phyloP scores from a whole-genome alignment of 1,140 invertebrate genomes.

The Achroia grisella region DNA sequence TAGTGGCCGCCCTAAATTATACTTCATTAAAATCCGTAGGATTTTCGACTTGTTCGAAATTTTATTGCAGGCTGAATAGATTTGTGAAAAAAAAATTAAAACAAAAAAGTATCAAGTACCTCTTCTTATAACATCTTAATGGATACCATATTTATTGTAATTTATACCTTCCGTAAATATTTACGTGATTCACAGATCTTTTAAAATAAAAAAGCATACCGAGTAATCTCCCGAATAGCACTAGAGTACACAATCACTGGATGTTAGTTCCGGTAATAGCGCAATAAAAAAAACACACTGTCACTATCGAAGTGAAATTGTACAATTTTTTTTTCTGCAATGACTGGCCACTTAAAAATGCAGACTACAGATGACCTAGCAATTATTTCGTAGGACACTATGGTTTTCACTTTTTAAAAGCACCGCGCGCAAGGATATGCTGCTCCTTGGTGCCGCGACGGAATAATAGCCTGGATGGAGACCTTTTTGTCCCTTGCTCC shows the following conservation, averaged over 20 bases:
- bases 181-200: slow-evolving; percentile 1
- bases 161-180: too few relatives aligned
- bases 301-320: slow-evolving; percentile 23
- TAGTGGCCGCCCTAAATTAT: too few relatives aligned
- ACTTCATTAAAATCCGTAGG: too few relatives aligned
- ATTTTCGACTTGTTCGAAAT: too few relatives aligned
- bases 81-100: neutral
- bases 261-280: slow-evolving; percentile 1
- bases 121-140: too few relatives aligned
- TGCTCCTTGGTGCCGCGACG: slow-evolving; percentile 16
- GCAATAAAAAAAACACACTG: slow-evolving; percentile 17
- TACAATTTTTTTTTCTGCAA: slow-evolving; percentile 16
- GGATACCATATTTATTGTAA: too few relatives aligned
- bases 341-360: slow-evolving; percentile 19
- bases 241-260: slow-evolving; percentile 5
- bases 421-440: slow-evolving; percentile 15
- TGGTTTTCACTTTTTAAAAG: slow-evolving; percentile 27
- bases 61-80: too few relatives aligned
- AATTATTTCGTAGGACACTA: slow-evolving; percentile 16
- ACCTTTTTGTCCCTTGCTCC: slow-evolving; percentile 31
- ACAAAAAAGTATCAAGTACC: neutral
- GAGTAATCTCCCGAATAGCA: neutral
- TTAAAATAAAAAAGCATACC: slow-evolving; percentile 9
- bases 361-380: slow-evolving; percentile 13
- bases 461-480: slow-evolving; percentile 14